Evolutionary conservation across 2,113 vertebrate genomes (phyloP), one percentile per base, ranked within the genome.

Genomic region (Corythaixoides concolor): DNA sequence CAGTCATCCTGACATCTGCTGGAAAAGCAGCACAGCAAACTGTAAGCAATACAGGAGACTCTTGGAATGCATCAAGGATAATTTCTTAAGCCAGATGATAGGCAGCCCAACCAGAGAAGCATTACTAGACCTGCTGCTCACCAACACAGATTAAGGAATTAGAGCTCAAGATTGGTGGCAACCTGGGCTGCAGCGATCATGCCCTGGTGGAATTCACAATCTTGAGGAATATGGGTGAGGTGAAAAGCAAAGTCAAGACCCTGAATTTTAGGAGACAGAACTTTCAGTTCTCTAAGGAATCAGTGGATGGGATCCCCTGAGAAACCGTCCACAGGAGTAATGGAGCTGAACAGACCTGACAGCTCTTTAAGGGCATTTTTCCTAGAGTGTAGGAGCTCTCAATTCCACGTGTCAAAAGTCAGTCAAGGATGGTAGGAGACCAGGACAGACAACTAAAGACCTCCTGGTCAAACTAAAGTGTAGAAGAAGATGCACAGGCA

Each of bases 301-400:
- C 32, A 56, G 17, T 20, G 55, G 55, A 32, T 20, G 30, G 17
- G 7, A 35, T 1, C 5, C 12, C 8, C 2, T 60, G 0, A 22
- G 11, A 81, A 93, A 66, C 11, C 70, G 6, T 16, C n/a, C 39
- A 53, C 27, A 9, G 16, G 39, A 33, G 56, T 28, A 78, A 50
- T 56, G 13, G 26, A 37, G 12, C 19, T 41, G 17, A 69, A 64
- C 13, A 69, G 26, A 75, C 4, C 16, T 69, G n/a, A 19, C 17
- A 80, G 32, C 39, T 63, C 12, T 30, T 26, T 32, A 15, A 53
- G 20, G 33, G 24, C n/a, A 32, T 27, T 79, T 68, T 62, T 79
- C 28, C 63, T 35, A 28, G 6, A 58, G 26, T 13, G 41, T 28
- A 47, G 74, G 37, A 58, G 21, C 3, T 59, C 64, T 73, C 59